phyloP scores from a whole-genome alignment of 2,888 invertebrate species.

The Temnothorax unifasciatus region DNA sequence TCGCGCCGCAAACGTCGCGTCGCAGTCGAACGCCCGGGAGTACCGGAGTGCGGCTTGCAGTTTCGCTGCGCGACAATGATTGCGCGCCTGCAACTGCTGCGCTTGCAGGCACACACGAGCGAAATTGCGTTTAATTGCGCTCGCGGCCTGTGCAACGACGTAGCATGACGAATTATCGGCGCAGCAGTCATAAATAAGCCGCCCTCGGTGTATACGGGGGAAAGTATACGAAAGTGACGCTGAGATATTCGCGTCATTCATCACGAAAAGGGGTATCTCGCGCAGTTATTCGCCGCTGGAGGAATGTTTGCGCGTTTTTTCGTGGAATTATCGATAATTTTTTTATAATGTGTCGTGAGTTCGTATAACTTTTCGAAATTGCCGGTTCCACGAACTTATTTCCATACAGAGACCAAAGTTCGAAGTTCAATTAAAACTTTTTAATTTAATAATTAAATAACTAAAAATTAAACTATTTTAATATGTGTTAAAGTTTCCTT shows the following conservation, averaged over 20 bases:
- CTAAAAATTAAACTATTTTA: background rate
- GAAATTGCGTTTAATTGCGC: conserved; percentile 42
- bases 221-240: conserved; percentile 33
- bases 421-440: conserved; percentile 3
- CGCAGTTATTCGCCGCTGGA: background rate
- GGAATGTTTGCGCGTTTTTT: background rate
- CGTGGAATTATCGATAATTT: conserved; percentile 10
- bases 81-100: conserved; percentile 43
- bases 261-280: background rate
- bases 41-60: conserved; percentile 11
- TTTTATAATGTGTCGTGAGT: background rate
- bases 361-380: background rate
- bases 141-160: conserved; percentile 10
- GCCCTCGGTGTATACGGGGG: background rate
- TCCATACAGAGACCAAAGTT: background rate
- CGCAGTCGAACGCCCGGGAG: conserved; percentile 51
- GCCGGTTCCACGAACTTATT: background rate
- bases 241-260: conserved; percentile 37
- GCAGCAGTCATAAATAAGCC: conserved; percentile 27
- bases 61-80: conserved; percentile 39
- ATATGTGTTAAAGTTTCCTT: background rate
- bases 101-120: conserved; percentile 32
- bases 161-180: conserved; percentile 39
- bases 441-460: conserved; percentile 15
- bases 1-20: conserved; percentile 53